Evolutionary conservation across 2,113 vertebrate genomes (phyloP).

Genomic region (Corythornis cristatus): DNA sequence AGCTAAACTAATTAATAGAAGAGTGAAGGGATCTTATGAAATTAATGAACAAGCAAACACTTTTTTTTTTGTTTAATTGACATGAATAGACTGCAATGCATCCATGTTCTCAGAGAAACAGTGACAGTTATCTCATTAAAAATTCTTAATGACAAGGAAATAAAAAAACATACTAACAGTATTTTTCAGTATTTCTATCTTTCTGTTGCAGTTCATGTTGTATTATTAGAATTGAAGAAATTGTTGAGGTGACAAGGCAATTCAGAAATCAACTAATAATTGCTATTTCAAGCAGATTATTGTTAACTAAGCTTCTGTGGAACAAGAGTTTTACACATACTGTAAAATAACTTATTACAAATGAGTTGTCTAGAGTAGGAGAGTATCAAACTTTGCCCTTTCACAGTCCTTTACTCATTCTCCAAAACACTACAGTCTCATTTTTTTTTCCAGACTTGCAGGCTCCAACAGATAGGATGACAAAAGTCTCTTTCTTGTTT

Average conservation of each 20-base stretch:
- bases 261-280: neutral
- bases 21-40: neutral
- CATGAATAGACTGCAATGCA: neutral
- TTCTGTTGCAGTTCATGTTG: neutral
- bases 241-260: neutral
- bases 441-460: neutral
- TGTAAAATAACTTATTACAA: neutral
- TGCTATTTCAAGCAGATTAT: neutral
- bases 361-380: neutral
- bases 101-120: neutral
- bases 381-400: neutral
- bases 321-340: neutral
- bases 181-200: neutral
- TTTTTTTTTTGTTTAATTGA: neutral
- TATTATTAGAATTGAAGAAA: neutral
- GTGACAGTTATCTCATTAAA: neutral
- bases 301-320: neutral
- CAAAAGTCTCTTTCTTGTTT: neutral
- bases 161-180: neutral
- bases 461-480: neutral
- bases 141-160: neutral
- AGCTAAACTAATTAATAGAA: neutral
- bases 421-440: neutral
- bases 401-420: neutral
- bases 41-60: neutral